These are phyloP conservation scores for Tylochromis polylepis DNA, from an alignment of 2,113 vertebrate genomes.

Conservation along the genomic window DNA sequence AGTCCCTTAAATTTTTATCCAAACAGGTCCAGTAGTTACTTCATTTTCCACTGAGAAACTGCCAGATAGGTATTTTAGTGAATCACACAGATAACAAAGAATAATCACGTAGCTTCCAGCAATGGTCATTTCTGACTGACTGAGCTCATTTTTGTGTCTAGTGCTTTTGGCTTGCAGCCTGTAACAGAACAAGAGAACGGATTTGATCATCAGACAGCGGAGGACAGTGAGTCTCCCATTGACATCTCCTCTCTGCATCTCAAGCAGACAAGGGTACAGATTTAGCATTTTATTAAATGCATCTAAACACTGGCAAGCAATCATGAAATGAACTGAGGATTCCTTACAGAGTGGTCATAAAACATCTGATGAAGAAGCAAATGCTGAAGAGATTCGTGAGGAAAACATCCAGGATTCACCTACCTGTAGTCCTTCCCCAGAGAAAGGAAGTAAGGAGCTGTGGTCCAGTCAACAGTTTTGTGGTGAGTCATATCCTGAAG, in stretches of 20 bases:
- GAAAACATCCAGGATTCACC: conserved; percentile 10
- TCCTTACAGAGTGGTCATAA: conserved; percentile 4
- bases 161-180: conserved; percentile 2
- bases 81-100: not conserved
- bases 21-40: not conserved
- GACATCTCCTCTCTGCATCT: conserved; percentile 29
- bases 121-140: not conserved
- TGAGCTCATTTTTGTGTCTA: not conserved
- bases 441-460: not conserved
- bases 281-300: not conserved
- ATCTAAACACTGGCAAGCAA: not conserved
- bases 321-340: not conserved
- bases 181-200: conserved; percentile 8
- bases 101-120: not conserved
- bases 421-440: not conserved
- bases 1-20: conserved; percentile 1
- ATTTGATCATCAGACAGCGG: not conserved
- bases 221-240: not conserved
- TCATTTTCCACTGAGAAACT: conserved; percentile 6
- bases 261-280: conserved; percentile 4
- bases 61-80: conserved; percentile 42
- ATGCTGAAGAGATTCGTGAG: not conserved
- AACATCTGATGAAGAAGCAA: not conserved
- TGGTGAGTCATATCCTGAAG: conserved; percentile 5
- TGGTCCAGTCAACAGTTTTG: not conserved